phyloP scores from a whole-genome alignment of 2,888 invertebrate genomes.

The Gisinianus flammeolus region DNA sequence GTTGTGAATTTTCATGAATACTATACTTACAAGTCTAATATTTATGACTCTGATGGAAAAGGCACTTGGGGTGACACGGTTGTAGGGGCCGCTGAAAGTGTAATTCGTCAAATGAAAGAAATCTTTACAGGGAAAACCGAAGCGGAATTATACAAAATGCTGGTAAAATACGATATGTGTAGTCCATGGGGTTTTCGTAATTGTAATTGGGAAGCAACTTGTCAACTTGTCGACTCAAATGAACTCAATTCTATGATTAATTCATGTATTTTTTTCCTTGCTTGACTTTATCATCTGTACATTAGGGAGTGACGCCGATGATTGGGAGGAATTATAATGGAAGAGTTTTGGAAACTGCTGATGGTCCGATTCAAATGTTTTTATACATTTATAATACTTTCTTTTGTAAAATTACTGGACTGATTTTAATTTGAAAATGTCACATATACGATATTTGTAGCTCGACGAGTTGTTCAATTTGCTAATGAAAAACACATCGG shows the following conservation, averaged over 20 bases:
- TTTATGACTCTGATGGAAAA: too few species aligned
- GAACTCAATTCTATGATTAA: too few species aligned
- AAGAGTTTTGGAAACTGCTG: slow-evolving; percentile 22
- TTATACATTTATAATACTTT: slow-evolving; percentile 39
- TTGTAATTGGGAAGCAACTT: slow-evolving; percentile 50
- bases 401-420: background rate
- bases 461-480: slow-evolving; percentile 48
- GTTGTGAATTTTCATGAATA: too few species aligned
- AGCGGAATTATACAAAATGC: slow-evolving; percentile 47
- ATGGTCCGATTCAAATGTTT: slow-evolving; percentile 38
- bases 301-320: slow-evolving; percentile 57
- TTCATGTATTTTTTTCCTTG: too few species aligned
- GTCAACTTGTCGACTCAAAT: too few species aligned
- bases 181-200: slow-evolving; percentile 55
- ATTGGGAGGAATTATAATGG: slow-evolving; percentile 45
- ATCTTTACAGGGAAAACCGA: slow-evolving; percentile 50
- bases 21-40: too few species aligned
- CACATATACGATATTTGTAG: slow-evolving; percentile 30
- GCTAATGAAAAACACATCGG: slow-evolving; percentile 53
- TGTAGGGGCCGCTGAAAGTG: slow-evolving; percentile 34
- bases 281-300: too few species aligned
- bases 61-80: slow-evolving; percentile 43
- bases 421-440: too few species aligned
- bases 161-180: too few species aligned
- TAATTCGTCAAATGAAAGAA: slow-evolving; percentile 44